Percentiles rank a stretch among this genome's conserved stretches.
Evolutionary conservation across 2,888 invertebrate genomes (phyloP).

Genomic region (Furcula furcula): DNA sequence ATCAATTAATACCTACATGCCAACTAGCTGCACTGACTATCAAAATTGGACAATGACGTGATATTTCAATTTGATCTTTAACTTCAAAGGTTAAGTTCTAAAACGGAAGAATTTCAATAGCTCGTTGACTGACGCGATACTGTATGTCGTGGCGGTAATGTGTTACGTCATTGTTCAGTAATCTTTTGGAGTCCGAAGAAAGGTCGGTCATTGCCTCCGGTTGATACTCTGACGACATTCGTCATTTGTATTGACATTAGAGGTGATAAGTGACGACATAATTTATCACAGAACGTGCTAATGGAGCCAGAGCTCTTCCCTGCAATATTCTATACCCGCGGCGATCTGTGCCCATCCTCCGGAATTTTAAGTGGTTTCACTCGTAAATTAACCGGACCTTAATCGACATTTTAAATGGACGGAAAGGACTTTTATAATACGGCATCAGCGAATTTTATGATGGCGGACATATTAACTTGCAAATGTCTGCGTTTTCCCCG

Average conservation of each 20-base stretch:
- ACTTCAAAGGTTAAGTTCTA: background rate
- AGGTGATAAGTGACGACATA: slow-evolving; percentile 47
- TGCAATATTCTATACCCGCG: slow-evolving; percentile 65
- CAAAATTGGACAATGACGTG: slow-evolving; percentile 10
- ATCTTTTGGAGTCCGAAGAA: background rate
- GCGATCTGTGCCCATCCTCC: slow-evolving; percentile 55
- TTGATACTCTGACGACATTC: slow-evolving; percentile 20
- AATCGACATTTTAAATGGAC: slow-evolving; percentile 50
- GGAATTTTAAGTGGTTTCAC: slow-evolving; percentile 57
- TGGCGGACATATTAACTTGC: slow-evolving; percentile 15
- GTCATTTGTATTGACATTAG: slow-evolving; percentile 44
- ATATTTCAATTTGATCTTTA: background rate
- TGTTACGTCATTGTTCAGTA: background rate
- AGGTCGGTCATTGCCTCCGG: background rate
- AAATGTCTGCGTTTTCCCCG: slow-evolving; percentile 1
- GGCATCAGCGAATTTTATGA: slow-evolving; percentile 42
- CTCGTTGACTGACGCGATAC: background rate
- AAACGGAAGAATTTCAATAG: too few species aligned
- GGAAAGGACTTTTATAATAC: slow-evolving; percentile 57
- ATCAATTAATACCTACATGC: slow-evolving; percentile 33
- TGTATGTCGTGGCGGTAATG: background rate
- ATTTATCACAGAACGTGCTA: slow-evolving; percentile 61
- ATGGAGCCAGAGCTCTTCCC: slow-evolving; percentile 52
- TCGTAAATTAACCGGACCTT: slow-evolving; percentile 60
- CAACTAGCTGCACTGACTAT: slow-evolving; percentile 19